phyloP scores from a whole-genome alignment of 2,797 vertebrate species.

The Typhlichthys eigenmanni region DNA sequence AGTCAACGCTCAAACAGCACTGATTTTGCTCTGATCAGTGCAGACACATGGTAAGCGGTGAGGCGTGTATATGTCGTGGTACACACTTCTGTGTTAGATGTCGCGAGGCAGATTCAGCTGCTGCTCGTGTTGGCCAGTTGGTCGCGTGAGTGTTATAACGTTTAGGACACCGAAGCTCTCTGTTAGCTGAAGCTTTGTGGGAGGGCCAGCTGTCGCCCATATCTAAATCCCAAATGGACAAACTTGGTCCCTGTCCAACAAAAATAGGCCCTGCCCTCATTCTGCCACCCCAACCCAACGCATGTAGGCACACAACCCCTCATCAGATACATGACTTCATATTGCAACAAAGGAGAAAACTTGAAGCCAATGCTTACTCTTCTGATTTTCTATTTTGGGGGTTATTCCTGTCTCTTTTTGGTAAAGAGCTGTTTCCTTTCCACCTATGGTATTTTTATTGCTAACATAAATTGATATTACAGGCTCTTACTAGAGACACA shows the following conservation, averaged over 20 bases:
- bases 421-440: conserved; percentile 49
- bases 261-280: conserved; percentile 20
- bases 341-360: neutral
- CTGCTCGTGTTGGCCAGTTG: conserved; percentile 22
- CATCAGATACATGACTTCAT: neutral
- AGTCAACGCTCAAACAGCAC: conserved; percentile 65
- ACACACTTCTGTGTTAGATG: conserved; percentile 62
- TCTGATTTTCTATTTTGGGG: conserved; percentile 24
- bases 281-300: conserved; percentile 1
- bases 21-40: conserved; percentile 73
- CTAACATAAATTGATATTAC: conserved; percentile 70
- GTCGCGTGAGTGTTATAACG: conserved; percentile 24
- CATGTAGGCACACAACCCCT: neutral
- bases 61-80: conserved; percentile 33
- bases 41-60: conserved; percentile 64
- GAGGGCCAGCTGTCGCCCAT: conserved; percentile 55
- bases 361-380: neutral
- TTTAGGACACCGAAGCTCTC: conserved; percentile 34
- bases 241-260: conserved; percentile 33
- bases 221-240: conserved; percentile 30
- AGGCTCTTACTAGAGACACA: conserved; percentile 50
- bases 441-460: conserved; percentile 59
- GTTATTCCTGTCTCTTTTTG: conserved; percentile 27
- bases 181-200: conserved; percentile 31
- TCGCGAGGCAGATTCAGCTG: conserved; percentile 64